Base-by-base conservation (phyloP, 2,113 vertebrate genomes). In the Phoxinus phoxinus region DNA sequence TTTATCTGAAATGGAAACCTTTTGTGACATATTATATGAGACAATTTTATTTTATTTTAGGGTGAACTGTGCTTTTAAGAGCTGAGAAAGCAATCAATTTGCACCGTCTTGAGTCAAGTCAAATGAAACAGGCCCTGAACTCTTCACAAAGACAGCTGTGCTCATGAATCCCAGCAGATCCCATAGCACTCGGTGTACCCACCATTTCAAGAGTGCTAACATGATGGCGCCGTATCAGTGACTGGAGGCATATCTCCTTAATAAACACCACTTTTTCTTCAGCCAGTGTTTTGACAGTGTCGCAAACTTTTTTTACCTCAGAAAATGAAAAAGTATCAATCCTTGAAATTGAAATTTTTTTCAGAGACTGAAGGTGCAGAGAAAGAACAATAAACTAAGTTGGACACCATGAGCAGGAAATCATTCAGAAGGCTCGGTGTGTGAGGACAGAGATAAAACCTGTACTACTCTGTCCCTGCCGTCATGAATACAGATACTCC, bases 261-360 rank as follows among this genome's bases (percentile, higher is more conserved):
- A 82, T 56, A 83, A 81, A 81, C 59, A 81, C 27, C 74, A 35
- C 37, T 72, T 86, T 37, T 61, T 81, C 65, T 79, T 72, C 32
- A 80, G 48, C n/a, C 6, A 35, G 23, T 80, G 51, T 80, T 85
- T 85, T 69, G 32, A 80, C 75, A 79, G 63, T 41, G 37, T 46
- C 37, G 12, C 58, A 15, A n/a, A 46, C 51, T 74, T 32, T 44
- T 75, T 72, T 58, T 6, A 44, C 32, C 67, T 48, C 53, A 12
- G 65, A 78, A 37, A 53, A 80, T 80, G 56, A 80, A 58, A 80
- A 71, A 80, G 63, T 72, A 73, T 80, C 63, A 63, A 59, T 86
- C 85, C 78, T 86, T 81, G 63, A 86, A 81, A 87, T 65, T 27
- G 69, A 86, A 71, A 46, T 58, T 83, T 84, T 75, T 35, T n/a